A percentile compares a stretch with the other conserved stretches of the same genome.
Conservation (phyloP, 2,797 vertebrate genomes). For the Macropodus opercularis region DNA sequence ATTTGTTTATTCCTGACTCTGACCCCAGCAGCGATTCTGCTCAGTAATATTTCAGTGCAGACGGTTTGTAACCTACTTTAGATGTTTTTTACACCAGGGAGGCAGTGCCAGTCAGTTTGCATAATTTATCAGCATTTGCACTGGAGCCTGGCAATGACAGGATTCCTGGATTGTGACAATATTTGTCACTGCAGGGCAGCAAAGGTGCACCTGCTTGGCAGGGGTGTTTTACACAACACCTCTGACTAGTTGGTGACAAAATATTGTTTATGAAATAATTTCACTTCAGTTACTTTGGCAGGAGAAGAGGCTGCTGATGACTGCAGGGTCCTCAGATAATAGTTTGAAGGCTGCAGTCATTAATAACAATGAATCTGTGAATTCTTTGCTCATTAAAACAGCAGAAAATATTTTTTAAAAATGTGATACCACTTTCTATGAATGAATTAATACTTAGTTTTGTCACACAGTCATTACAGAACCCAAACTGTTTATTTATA, state of each 20-base stretch:
- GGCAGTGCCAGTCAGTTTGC: conserved; percentile 34
- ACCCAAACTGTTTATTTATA: too few species aligned
- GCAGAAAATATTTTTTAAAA: neutral
- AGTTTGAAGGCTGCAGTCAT: too few species aligned
- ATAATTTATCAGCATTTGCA: conserved; percentile 52
- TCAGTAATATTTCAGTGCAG: conserved; percentile 38
- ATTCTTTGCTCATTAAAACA: neutral
- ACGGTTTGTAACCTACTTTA: conserved; percentile 40
- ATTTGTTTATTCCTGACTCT: conserved; percentile 25
- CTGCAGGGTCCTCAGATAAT: neutral
- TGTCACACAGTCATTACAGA: neutral
- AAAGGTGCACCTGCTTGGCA: conserved; percentile 9
- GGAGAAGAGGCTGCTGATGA: neutral
- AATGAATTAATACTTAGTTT: neutral
- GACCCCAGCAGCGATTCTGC: conserved; percentile 18
- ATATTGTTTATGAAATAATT: conserved; percentile 10
- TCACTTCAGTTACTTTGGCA: neutral
- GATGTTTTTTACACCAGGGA: conserved; percentile 43
- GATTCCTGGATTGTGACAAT: conserved; percentile 40
- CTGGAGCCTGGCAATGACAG: conserved; percentile 38
- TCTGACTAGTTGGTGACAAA: conserved; percentile 1
- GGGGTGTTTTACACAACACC: conserved; percentile 17
- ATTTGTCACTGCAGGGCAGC: conserved; percentile 25
- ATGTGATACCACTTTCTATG: neutral
- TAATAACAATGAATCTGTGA: neutral